A percentile compares a stretch with the other conserved stretches of the same genome.
phyloP scores from a whole-genome alignment of 2,113 vertebrate genomes.

The Eptatretus burgeri region DNA sequence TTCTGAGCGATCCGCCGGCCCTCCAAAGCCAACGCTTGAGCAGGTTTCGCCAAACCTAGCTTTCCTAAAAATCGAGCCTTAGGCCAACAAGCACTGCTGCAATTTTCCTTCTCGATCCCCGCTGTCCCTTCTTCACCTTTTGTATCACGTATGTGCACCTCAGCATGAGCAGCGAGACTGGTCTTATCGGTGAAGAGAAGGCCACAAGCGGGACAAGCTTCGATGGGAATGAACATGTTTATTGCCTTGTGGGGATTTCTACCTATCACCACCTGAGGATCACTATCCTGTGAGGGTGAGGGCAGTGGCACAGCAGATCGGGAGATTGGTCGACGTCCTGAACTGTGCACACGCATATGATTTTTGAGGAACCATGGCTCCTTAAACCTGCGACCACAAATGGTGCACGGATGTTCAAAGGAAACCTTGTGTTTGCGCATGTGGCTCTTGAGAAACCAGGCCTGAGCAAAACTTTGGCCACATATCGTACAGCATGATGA shows the following conservation, averaged over 20 bases:
- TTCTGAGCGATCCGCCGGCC: neutral
- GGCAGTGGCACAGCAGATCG: neutral
- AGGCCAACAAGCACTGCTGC: too few relatives aligned
- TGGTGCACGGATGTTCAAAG: constrained; percentile 94
- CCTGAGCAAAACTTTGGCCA: constrained; percentile 85
- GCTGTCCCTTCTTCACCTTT: too few relatives aligned
- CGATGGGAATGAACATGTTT: neutral
- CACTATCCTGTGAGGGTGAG: neutral
- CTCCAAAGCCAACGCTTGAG: too few relatives aligned
- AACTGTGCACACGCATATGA: constrained; percentile 76
- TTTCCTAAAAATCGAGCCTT: too few relatives aligned
- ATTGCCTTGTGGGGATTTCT: neutral
- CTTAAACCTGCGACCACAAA: constrained; percentile 84
- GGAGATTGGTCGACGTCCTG: neutral
- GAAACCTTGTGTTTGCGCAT: constrained; percentile 99
- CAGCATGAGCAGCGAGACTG: neutral
- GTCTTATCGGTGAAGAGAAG: neutral
- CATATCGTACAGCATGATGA: constrained; percentile 72
- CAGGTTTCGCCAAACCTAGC: too few relatives aligned
- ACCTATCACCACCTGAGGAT: neutral
- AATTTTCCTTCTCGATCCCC: too few relatives aligned
- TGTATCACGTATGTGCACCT: neutral
- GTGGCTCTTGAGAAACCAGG: constrained; percentile 96
- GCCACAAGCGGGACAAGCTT: constrained; percentile 1
- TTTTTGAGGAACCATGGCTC: constrained; percentile 99